phyloP scores from a whole-genome alignment of 2,888 invertebrate genomes.

The Conistra vaccinii region DNA sequence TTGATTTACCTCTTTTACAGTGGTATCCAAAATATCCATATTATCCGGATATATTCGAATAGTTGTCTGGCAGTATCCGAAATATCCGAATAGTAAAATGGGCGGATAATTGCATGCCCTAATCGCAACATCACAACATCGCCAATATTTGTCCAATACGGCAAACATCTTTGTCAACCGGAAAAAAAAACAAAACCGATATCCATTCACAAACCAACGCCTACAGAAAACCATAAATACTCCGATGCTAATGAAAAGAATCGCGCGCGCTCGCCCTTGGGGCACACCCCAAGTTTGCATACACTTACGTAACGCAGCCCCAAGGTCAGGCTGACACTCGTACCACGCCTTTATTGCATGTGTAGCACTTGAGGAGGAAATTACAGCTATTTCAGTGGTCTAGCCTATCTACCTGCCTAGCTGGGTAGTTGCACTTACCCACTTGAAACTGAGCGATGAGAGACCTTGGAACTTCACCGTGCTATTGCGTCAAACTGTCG shows the following conservation, averaged over 20 bases:
- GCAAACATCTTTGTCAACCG: slow-evolving; percentile 10
- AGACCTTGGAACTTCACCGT: slow-evolving; percentile 58
- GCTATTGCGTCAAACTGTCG: slow-evolving; percentile 51
- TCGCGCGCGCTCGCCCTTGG: slow-evolving; percentile 76
- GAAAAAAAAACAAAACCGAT: slow-evolving; percentile 26
- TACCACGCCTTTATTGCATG: slow-evolving; percentile 82
- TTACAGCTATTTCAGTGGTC: slow-evolving; percentile 79
- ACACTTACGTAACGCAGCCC: slow-evolving; percentile 78
- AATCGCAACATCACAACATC: background rate
- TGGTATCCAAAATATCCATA: no score
- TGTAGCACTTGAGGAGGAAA: slow-evolving; percentile 79
- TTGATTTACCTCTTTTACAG: no score
- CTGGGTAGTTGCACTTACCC: slow-evolving; percentile 38
- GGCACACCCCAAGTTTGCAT: slow-evolving; percentile 79
- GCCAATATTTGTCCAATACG: background rate
- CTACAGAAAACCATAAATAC: slow-evolving; percentile 57
- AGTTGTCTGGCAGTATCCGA: no score
- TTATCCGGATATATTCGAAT: no score
- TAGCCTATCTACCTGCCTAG: slow-evolving; percentile 37
- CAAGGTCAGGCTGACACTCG: slow-evolving; percentile 83
- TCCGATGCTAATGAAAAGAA: slow-evolving; percentile 56
- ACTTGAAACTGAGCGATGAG: slow-evolving; percentile 56
- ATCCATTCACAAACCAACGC: slow-evolving; percentile 42
- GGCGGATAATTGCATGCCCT: no score
- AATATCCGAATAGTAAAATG: no score